These are phyloP conservation scores for Canis aureus DNA, from an alignment of 2,113 vertebrate genomes.

Conservation along the genomic window DNA sequence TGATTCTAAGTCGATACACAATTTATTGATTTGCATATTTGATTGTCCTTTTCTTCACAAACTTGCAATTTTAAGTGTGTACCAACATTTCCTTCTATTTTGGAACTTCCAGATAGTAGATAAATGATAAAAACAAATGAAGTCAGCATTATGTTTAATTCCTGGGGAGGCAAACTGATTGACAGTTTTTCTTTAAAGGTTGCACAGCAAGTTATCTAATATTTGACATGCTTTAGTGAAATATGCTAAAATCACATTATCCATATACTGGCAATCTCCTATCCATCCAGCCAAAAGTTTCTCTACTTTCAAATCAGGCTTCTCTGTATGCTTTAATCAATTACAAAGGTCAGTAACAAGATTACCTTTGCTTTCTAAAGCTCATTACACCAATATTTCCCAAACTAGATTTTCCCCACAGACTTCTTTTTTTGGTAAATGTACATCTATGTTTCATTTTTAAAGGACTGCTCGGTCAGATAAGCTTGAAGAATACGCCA, in stretches of 20 bases:
- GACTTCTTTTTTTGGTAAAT: background rate
- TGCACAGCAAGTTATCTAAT: background rate
- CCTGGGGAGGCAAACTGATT: background rate
- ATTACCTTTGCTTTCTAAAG: background rate
- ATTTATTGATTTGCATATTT: background rate
- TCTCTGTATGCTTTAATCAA: background rate
- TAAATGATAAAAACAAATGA: background rate
- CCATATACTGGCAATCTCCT: background rate
- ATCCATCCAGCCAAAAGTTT: background rate
- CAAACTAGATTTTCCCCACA: background rate
- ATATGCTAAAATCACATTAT: background rate
- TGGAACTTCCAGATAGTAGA: background rate
- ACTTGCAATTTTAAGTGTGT: background rate
- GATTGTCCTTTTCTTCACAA: background rate
- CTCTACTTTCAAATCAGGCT: background rate
- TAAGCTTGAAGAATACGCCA: background rate
- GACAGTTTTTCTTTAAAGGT: background rate
- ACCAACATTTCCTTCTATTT: background rate
- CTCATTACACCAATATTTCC: background rate
- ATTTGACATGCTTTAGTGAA: background rate
- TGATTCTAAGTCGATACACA: background rate
- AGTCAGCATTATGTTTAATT: background rate
- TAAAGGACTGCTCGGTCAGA: background rate
- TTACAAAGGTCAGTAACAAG: constrained; percentile 1
- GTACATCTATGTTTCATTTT: background rate